These are phyloP conservation scores for Nemoura dubitans DNA, from an alignment of 2,888 invertebrate species.

Conservation along the genomic window DNA sequence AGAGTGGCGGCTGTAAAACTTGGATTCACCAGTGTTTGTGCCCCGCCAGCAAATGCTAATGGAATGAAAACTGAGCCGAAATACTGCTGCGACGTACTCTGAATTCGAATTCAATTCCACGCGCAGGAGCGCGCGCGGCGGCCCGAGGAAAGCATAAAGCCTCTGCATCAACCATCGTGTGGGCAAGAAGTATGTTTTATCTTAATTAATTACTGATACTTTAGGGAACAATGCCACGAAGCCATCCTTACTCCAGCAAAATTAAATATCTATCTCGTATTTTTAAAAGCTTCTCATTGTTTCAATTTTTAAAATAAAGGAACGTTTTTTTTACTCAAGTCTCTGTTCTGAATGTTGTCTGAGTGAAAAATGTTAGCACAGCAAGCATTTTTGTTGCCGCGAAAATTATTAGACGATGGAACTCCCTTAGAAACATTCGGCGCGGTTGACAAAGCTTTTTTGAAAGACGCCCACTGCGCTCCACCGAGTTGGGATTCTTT, in stretches of 20 bases:
- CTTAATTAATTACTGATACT: background rate
- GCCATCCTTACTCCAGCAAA: background rate
- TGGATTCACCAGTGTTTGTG: constrained; percentile 1
- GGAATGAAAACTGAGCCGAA: constrained; percentile 31
- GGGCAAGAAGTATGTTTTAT: background rate
- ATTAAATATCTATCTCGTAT: background rate
- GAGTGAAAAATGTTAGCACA: background rate
- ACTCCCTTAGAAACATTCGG: background rate
- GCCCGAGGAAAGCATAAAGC: background rate
- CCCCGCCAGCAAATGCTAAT: constrained; percentile 29
- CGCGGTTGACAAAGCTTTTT: constrained; percentile 13
- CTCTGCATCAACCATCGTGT: background rate
- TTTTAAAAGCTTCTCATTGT: background rate
- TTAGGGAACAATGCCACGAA: background rate
- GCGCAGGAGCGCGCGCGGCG: no score
- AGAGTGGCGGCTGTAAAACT: constrained; percentile 9
- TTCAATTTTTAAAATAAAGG: background rate
- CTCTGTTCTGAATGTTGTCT: background rate
- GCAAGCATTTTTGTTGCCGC: background rate
- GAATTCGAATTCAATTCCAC: background rate
- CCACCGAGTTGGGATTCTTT: background rate
- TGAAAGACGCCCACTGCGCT: background rate
- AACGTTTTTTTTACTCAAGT: background rate
- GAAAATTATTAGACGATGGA: background rate
- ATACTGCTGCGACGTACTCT: background rate